A percentile compares a stretch with the other conserved stretches of the same genome.
Conservation (phyloP, 2,888 invertebrate genomes). For the Orthosia gothica region DNA sequence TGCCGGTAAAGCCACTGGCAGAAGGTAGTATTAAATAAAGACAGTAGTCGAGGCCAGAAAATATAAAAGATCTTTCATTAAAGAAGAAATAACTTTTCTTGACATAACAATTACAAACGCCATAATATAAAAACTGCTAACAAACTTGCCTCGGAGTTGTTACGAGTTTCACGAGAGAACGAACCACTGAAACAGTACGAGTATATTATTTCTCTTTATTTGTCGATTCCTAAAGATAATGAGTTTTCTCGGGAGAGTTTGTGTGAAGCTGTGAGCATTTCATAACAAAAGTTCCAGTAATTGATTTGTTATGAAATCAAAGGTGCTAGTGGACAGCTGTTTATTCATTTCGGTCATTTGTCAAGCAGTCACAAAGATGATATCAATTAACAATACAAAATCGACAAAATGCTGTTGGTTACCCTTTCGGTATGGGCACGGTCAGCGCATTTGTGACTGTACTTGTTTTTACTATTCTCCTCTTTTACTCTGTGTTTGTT, state of each 20-base stretch:
- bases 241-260: conserved; percentile 18
- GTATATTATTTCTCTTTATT: conserved; percentile 28
- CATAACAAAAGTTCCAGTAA: not conserved
- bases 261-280: conserved; percentile 1
- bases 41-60: not conserved
- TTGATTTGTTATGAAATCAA: not conserved
- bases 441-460: too few relatives aligned
- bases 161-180: conserved; percentile 26
- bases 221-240: conserved; percentile 12
- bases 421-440: too few relatives aligned
- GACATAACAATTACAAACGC: conserved; percentile 34
- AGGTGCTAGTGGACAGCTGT: not conserved
- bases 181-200: conserved; percentile 20
- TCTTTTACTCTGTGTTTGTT: too few relatives aligned
- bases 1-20: too few relatives aligned
- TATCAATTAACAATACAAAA: too few relatives aligned
- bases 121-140: conserved; percentile 16
- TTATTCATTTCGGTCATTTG: not conserved
- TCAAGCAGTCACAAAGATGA: not conserved
- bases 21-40: not conserved
- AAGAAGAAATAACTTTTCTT: conserved; percentile 13
- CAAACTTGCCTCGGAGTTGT: conserved; percentile 34
- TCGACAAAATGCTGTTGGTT: too few relatives aligned
- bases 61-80: conserved; percentile 13
- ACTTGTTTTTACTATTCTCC: too few relatives aligned